These are phyloP conservation scores for Callosobruchus maculatus DNA, from an alignment of 2,888 invertebrate genomes.

Conservation along the genomic window DNA sequence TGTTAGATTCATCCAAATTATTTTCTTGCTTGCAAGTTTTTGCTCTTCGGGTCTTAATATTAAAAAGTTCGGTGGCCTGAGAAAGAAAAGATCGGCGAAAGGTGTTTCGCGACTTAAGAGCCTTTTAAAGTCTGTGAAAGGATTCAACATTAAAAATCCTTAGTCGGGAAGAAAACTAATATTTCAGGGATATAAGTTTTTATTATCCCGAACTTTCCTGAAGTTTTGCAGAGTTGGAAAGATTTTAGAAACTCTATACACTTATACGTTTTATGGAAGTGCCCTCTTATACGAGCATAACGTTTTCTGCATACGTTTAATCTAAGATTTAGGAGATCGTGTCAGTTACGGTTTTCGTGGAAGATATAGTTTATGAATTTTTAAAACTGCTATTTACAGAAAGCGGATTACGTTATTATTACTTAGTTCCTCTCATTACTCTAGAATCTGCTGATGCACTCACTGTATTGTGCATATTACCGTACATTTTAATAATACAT, in stretches of 20 bases:
- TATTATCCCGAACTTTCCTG: constrained; percentile 18
- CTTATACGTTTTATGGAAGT: constrained; percentile 3
- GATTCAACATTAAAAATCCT: constrained; percentile 31
- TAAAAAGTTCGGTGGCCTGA: constrained; percentile 35
- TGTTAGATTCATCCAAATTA: too few species aligned
- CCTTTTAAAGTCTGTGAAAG: constrained; percentile 12
- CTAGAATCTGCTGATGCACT: too few species aligned
- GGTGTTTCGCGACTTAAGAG: constrained; percentile 11
- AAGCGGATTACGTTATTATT: too few species aligned
- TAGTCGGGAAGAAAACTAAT: constrained; percentile 33
- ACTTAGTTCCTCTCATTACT: too few species aligned
- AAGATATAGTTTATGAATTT: too few species aligned
- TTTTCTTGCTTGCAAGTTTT: too few species aligned
- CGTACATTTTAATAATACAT: too few species aligned
- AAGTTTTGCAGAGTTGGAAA: constrained; percentile 15
- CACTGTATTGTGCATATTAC: too few species aligned
- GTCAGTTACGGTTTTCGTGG: not conserved
- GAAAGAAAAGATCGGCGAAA: constrained; percentile 24
- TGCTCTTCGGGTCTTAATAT: constrained; percentile 18
- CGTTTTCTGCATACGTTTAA: not conserved
- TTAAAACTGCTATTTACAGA: too few species aligned
- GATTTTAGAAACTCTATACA: constrained; percentile 17
- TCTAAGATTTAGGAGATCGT: not conserved
- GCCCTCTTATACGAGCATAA: not conserved
- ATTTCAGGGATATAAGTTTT: constrained; percentile 26